Percentiles rank a stretch among this genome's conserved stretches.
Conservation (phyloP, 1,140 invertebrate species). For the Drusus annulatus region DNA sequence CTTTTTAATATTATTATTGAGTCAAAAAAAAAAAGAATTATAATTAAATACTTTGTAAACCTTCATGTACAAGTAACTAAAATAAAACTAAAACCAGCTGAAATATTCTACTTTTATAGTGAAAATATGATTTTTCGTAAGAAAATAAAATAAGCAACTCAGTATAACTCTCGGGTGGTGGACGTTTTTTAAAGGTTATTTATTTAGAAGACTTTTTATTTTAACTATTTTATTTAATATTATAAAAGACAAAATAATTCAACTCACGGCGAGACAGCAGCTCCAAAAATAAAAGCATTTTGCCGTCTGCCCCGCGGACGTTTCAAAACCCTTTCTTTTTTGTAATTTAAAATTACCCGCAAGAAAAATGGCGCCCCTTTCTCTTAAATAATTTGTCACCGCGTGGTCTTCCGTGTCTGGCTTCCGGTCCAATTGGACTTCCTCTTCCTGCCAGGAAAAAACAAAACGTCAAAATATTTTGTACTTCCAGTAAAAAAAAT, state of each 20-base stretch:
- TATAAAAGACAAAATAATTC: neutral
- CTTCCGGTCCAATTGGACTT: neutral
- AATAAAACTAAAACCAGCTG: too few species aligned
- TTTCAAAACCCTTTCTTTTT: neutral
- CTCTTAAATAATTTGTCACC: conserved; percentile 3
- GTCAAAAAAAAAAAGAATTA: too few species aligned
- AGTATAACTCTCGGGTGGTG: too few species aligned
- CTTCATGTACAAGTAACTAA: too few species aligned
- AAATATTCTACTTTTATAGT: too few species aligned
- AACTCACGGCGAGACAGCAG: neutral
- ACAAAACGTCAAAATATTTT: conserved; percentile 9
- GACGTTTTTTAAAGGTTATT: too few species aligned
- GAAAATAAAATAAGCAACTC: too few species aligned
- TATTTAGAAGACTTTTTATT: neutral
- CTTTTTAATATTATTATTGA: too few species aligned
- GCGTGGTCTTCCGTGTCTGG: neutral
- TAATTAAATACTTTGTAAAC: too few species aligned
- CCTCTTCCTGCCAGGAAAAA: neutral
- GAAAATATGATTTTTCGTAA: too few species aligned
- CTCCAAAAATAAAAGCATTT: neutral
- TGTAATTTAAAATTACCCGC: conserved; percentile 12
- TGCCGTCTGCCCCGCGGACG: neutral
- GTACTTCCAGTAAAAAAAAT: neutral
- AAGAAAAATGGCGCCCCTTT: neutral
- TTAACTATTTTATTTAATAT: neutral